phyloP scores from a whole-genome alignment of 1,140 invertebrate species.

The Drosophila grimshawi region DNA sequence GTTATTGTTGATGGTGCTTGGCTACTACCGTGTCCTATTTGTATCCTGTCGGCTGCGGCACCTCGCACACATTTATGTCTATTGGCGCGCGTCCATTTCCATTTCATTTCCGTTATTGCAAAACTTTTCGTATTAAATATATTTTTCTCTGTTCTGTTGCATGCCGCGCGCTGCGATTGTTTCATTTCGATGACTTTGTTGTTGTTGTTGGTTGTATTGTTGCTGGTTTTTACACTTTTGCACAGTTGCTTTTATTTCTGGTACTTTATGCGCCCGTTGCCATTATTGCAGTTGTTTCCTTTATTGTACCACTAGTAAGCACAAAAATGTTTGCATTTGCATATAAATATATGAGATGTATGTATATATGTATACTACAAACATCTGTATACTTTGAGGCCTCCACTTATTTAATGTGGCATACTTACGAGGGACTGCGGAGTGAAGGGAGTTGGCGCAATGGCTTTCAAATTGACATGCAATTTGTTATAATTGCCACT shows the following conservation, averaged over 20 bases:
- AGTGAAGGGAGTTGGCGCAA: neutral
- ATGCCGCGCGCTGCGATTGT: slow-evolving; percentile 58
- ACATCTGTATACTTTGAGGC: slow-evolving; percentile 8
- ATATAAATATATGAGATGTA: slow-evolving; percentile 54
- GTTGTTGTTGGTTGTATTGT: slow-evolving; percentile 46
- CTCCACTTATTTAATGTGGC: slow-evolving; percentile 14
- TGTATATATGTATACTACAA: slow-evolving; percentile 9
- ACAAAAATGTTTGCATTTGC: slow-evolving; percentile 76
- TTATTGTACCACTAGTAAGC: slow-evolving; percentile 67
- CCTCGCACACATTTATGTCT: slow-evolving; percentile 76
- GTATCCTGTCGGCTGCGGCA: slow-evolving; percentile 69
- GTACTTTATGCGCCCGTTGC: slow-evolving; percentile 71
- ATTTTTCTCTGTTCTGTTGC: slow-evolving; percentile 62
- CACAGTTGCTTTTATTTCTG: slow-evolving; percentile 76
- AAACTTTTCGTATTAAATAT: slow-evolving; percentile 83
- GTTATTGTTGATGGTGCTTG: slow-evolving; percentile 26
- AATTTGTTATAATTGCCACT: slow-evolving; percentile 72
- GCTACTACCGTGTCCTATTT: slow-evolving; percentile 76
- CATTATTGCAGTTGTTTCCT: slow-evolving; percentile 82
- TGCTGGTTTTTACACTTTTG: slow-evolving; percentile 74
- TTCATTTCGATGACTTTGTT: slow-evolving; percentile 71
- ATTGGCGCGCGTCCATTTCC: slow-evolving; percentile 82
- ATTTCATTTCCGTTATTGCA: slow-evolving; percentile 83
- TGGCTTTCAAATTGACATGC: slow-evolving; percentile 73
- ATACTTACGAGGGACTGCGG: slow-evolving; percentile 18